Base-by-base conservation (phyloP, 2,113 vertebrate genomes). In the Peucedramus taeniatus region DNA sequence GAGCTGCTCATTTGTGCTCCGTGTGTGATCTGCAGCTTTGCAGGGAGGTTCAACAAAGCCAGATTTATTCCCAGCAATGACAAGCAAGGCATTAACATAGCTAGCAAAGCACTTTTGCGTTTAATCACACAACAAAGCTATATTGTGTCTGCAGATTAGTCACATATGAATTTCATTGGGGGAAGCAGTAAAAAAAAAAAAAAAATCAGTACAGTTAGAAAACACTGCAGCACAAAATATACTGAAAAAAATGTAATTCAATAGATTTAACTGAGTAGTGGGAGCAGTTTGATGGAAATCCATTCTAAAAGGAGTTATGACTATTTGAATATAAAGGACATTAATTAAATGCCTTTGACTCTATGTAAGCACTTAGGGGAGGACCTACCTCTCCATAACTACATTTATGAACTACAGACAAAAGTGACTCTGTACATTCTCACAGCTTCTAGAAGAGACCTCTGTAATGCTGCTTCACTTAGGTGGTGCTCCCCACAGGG, bases 41-140 rank as follows among this genome's bases (percentile, higher is more conserved):
- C 74, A 61, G 87, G 23, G 65, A 61, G 83, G 28, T 10, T 76
- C 89, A 42, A 23, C 83, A 75, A 50, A 85, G 66, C 78, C 77
- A 70, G 89, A 68, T 72, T 93, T 71, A 30, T 85, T 86, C 61
- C 37, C 71, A 83, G 85, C 92, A 54, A 28, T 61, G 84, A 60
- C 78, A 96, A 76, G 74, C 59, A 79, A 71, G 70, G 87, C 78
- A 61, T 45, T 54, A 80, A 65, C 83, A 87, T 13, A 88, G 66
- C 71, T 7, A 39, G 86, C 83, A 68, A 65, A 83, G 89, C 95
- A 74, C 59, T 95, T 90, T 11, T 16, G 71, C 9, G 5, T 50
- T 85, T 80, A 91, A 80, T 82, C 85, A 51, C 60, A 81, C 64
- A 80, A 68, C 93, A 93, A 90, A 88, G 85, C 82, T 30, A 16